phyloP scores from a whole-genome alignment of 2,113 vertebrate species.

The Barbus barbus region DNA sequence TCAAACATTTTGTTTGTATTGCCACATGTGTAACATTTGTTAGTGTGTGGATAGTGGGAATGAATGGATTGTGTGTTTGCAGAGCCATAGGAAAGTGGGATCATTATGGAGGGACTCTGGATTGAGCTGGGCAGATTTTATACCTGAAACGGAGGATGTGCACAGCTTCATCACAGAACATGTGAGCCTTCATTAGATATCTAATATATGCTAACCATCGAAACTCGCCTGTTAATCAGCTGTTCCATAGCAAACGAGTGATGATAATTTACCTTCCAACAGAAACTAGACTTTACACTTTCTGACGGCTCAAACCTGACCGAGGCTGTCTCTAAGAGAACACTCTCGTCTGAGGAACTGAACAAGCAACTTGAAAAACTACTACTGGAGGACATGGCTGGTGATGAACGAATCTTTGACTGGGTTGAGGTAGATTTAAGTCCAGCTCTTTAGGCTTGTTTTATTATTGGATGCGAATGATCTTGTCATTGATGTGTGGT shows the following conservation, averaged over 20 bases:
- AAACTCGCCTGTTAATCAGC: neutral
- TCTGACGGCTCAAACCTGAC: constrained; percentile 81
- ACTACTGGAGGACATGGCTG: constrained; percentile 91
- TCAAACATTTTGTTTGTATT: neutral
- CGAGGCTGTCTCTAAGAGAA: constrained; percentile 82
- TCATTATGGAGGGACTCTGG: constrained; percentile 91
- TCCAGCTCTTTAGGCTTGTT: neutral
- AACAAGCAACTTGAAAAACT: constrained; percentile 90
- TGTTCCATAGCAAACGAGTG: neutral
- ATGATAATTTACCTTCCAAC: constrained; percentile 39
- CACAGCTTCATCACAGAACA: constrained; percentile 89
- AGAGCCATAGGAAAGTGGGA: constrained; percentile 99
- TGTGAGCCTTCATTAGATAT: constrained; percentile 66
- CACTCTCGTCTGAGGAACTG: constrained; percentile 87
- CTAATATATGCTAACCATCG: neutral
- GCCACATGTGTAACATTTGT: neutral
- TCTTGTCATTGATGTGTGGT: neutral
- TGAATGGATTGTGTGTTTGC: constrained; percentile 46
- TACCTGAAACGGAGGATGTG: constrained; percentile 89
- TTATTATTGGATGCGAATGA: neutral
- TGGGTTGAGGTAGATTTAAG: constrained; percentile 89
- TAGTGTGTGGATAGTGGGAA: neutral
- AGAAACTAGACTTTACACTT: constrained; percentile 92
- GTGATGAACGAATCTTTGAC: constrained; percentile 97
- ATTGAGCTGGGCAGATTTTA: constrained; percentile 87